A percentile compares a stretch with the other conserved stretches of the same genome.
Evolutionary conservation across 2,113 vertebrate species (phyloP).

Genomic region (Neolamprologus tretocephalus): DNA sequence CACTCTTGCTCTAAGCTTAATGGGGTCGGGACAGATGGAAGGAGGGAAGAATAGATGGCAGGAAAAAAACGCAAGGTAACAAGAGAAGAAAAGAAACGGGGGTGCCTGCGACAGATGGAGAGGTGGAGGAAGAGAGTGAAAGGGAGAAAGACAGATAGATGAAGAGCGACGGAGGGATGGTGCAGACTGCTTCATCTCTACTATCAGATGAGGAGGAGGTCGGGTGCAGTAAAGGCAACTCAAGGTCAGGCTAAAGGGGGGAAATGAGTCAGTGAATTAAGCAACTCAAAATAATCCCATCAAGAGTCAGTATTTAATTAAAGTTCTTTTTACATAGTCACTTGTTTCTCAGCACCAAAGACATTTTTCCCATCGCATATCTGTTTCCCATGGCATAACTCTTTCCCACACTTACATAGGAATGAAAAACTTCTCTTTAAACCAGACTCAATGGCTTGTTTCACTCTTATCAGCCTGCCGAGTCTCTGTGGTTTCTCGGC

Average conservation of each 20-base stretch:
- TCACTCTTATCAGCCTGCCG: constrained; percentile 51
- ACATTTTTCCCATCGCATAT: constrained; percentile 45
- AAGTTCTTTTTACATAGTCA: constrained; percentile 16
- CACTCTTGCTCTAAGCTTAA: constrained; percentile 11
- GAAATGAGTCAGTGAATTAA: background rate
- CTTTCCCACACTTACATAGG: constrained; percentile 58
- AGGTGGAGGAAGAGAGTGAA: background rate
- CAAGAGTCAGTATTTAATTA: constrained; percentile 48
- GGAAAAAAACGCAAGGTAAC: background rate
- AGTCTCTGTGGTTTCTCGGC: constrained; percentile 41
- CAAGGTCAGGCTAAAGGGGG: constrained; percentile 9
- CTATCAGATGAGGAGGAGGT: constrained; percentile 1
- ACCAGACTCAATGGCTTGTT: constrained; percentile 43
- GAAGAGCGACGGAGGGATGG: background rate
- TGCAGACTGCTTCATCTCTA: background rate
- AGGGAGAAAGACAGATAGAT: background rate
- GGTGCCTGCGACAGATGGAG: background rate
- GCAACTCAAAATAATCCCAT: constrained; percentile 39
- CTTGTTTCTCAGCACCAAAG: constrained; percentile 11
- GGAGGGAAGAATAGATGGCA: background rate
- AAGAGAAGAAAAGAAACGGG: background rate
- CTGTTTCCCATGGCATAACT: constrained; percentile 35
- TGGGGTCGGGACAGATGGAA: background rate
- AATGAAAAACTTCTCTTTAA: constrained; percentile 39
- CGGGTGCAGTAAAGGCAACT: background rate